Conservation (phyloP, 2,113 vertebrate species). For the Calonectris borealis region DNA sequence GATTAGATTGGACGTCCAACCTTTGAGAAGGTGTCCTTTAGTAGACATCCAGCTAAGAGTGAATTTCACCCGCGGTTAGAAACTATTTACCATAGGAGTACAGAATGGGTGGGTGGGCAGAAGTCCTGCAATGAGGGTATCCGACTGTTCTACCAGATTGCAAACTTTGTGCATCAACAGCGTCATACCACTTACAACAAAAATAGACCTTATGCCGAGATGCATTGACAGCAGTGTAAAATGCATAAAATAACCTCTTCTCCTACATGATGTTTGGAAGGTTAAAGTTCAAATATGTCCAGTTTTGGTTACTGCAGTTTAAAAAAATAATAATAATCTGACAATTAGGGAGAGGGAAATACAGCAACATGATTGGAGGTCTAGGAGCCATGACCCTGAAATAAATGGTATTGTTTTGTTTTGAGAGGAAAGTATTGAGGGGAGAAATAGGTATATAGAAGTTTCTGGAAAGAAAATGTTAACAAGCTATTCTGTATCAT, state of each 20-base stretch:
- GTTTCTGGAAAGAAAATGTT: background rate
- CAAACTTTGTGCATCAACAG: background rate
- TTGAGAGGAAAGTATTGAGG: background rate
- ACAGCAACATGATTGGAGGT: background rate
- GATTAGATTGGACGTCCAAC: background rate
- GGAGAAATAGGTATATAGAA: background rate
- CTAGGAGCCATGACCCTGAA: background rate
- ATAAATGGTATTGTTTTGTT: background rate
- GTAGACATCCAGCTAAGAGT: background rate
- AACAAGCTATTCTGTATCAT: background rate
- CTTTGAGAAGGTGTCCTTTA: background rate
- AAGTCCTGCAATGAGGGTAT: background rate
- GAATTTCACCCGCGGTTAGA: background rate
- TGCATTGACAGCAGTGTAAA: background rate
- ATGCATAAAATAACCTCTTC: background rate
- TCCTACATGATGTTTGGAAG: background rate
- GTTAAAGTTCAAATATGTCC: background rate
- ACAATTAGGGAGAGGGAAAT: background rate
- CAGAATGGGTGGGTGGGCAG: background rate
- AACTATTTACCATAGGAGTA: background rate
- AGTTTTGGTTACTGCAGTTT: background rate
- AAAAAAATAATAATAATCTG: background rate
- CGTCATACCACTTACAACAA: rapidly evolving
- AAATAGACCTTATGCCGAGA: background rate
- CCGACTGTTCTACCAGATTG: background rate